Evolutionary conservation across 30 jellyfish, hydroid and myxozoan genomes (phyloP).

Genomic region (Turritopsis dohrnii): DNA sequence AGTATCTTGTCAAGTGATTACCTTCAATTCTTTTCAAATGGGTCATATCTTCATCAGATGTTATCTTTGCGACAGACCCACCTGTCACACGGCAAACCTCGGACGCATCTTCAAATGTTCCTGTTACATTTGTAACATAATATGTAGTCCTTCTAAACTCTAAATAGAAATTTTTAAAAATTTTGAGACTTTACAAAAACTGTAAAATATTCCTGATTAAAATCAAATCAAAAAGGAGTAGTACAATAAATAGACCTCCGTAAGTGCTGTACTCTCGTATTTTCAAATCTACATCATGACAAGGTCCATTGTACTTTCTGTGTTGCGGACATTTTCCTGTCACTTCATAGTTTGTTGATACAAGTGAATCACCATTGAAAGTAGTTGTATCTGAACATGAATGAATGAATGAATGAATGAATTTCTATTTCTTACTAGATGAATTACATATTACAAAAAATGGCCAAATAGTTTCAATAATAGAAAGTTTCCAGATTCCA

Average conservation of each 20-base stretch:
- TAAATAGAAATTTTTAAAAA: no score
- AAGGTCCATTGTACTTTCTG: not conserved
- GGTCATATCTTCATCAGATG: not conserved
- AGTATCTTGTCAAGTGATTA: not conserved
- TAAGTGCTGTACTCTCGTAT: not conserved
- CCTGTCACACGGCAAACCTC: not conserved
- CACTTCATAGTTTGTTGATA: not conserved
- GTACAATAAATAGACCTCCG: no score
- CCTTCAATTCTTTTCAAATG: not conserved
- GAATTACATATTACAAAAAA: no score
- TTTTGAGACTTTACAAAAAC: not conserved
- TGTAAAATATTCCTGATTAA: no score
- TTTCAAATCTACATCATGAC: not conserved
- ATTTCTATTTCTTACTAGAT: no score
- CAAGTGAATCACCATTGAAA: not conserved
- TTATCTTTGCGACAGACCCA: not conserved
- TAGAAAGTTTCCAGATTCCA: no score
- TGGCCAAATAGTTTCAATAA: no score
- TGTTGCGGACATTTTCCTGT: not conserved
- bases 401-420: no score
- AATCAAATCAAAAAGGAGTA: no score
- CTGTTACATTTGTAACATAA: not conserved
- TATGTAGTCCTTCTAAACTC: not conserved
- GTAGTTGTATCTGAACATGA: not conserved
- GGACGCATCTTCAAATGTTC: not conserved